Percentiles rank a stretch among this genome's conserved stretches.
Evolutionary conservation across 2,888 invertebrate genomes (phyloP).

Genomic region (Chloroclysta siterata): DNA sequence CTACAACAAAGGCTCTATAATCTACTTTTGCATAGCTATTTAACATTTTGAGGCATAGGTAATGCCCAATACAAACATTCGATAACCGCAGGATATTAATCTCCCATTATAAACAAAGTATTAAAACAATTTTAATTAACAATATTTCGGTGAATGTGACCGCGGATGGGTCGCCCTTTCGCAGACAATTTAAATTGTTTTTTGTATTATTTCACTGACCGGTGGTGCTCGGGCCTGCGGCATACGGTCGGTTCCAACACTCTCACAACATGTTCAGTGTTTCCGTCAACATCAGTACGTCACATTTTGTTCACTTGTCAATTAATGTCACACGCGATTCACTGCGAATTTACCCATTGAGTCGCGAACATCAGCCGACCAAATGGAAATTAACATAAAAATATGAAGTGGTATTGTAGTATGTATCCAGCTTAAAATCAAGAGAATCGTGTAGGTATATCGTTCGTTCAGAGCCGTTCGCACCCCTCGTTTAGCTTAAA

Average conservation of each 20-base stretch:
- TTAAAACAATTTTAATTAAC: conserved; percentile 76
- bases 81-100: conserved; percentile 73
- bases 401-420: conserved; percentile 49
- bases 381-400: conserved; percentile 81
- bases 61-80: conserved; percentile 62
- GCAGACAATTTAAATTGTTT: conserved; percentile 65
- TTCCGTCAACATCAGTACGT: conserved; percentile 65
- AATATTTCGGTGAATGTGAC: conserved; percentile 56
- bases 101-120: conserved; percentile 64
- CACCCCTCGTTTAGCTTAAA: conserved; percentile 44
- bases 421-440: conserved; percentile 45
- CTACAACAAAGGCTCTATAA: conserved; percentile 44
- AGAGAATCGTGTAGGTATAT: conserved; percentile 38
- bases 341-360: conserved; percentile 75
- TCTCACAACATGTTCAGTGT: conserved; percentile 57
- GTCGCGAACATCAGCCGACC: conserved; percentile 72
- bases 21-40: conserved; percentile 48
- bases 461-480: conserved; percentile 41
- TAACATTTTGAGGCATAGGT: conserved; percentile 51
- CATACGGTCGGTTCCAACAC: conserved; percentile 31
- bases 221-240: conserved; percentile 47
- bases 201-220: conserved; percentile 56
- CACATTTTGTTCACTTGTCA: conserved; percentile 80
- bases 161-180: conserved; percentile 57
- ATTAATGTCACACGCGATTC: conserved; percentile 79